phyloP scores from a whole-genome alignment of 1,140 invertebrate species.

The Atta colombica region DNA sequence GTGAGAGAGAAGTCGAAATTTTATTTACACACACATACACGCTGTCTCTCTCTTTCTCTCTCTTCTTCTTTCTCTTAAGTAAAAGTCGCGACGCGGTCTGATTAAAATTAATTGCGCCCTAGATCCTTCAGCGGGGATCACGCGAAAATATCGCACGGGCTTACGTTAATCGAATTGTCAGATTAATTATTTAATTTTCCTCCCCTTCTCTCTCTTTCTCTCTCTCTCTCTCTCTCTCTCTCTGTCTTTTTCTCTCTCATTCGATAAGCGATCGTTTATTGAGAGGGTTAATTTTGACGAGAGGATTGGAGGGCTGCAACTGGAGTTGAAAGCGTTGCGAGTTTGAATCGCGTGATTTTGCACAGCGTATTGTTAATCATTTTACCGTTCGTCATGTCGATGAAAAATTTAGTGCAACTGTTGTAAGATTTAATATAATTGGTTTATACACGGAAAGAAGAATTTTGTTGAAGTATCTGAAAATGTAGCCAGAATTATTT shows the following conservation, averaged over 20 bases:
- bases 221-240: neutral
- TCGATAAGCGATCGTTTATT: slow-evolving; percentile 41
- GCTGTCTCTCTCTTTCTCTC: neutral
- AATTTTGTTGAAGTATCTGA: no score
- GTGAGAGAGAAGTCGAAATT: slow-evolving; percentile 12
- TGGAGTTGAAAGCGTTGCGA: slow-evolving; percentile 10
- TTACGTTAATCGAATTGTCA: slow-evolving; percentile 55
- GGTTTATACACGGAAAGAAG: no score
- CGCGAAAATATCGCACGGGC: slow-evolving; percentile 33
- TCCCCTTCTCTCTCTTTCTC: no score
- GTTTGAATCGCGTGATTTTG: neutral
- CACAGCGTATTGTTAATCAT: neutral
- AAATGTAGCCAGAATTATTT: no score
- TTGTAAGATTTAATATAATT: no score
- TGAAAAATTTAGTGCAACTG: neutral
- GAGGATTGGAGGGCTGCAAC: neutral
- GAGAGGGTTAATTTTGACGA: slow-evolving; percentile 51
- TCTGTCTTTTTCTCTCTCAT: neutral
- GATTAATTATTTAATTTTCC: slow-evolving; percentile 58
- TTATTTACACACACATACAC: slow-evolving; percentile 12
- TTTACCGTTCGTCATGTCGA: neutral
- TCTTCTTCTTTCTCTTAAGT: slow-evolving; percentile 16
- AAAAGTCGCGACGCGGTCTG: slow-evolving; percentile 42
- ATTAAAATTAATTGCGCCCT: slow-evolving; percentile 60
- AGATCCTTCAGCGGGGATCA: slow-evolving; percentile 30